These are phyloP conservation scores for Limonius californicus DNA, from an alignment of 1,140 invertebrate genomes.

Conservation along the genomic window DNA sequence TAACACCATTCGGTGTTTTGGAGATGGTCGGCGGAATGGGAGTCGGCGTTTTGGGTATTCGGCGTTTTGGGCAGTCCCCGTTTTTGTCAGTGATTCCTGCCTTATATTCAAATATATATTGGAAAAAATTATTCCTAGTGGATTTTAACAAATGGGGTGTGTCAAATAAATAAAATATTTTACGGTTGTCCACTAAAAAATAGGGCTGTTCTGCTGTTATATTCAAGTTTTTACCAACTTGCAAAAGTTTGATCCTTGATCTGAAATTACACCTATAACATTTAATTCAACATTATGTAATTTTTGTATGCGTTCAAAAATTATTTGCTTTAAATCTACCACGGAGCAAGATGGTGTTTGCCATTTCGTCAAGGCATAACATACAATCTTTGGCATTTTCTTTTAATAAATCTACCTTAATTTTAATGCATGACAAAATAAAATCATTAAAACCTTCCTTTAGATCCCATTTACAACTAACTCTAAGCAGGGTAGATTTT, in stretches of 20 bases:
- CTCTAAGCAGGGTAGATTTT: no score
- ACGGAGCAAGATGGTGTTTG: background rate
- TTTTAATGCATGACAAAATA: no score
- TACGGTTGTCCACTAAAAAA: background rate
- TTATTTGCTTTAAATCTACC: background rate
- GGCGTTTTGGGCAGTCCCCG: no score
- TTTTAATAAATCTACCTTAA: background rate
- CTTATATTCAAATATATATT: no score
- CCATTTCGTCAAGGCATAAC: background rate
- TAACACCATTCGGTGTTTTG: no score
- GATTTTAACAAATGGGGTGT: background rate
- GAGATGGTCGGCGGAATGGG: no score
- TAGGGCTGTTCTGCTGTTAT: background rate
- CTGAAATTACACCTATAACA: background rate
- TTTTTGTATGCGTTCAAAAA: background rate
- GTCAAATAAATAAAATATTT: slow-evolving; percentile 1
- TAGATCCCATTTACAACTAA: no score
- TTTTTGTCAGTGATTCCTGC: no score
- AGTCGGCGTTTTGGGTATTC: no score
- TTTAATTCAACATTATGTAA: background rate
- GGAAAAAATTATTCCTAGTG: background rate
- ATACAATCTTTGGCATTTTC: background rate
- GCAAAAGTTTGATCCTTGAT: background rate
- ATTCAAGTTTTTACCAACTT: background rate
- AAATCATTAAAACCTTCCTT: no score